Base-by-base conservation (phyloP, 2,797 vertebrate species). In the Taenioides sp. region DNA sequence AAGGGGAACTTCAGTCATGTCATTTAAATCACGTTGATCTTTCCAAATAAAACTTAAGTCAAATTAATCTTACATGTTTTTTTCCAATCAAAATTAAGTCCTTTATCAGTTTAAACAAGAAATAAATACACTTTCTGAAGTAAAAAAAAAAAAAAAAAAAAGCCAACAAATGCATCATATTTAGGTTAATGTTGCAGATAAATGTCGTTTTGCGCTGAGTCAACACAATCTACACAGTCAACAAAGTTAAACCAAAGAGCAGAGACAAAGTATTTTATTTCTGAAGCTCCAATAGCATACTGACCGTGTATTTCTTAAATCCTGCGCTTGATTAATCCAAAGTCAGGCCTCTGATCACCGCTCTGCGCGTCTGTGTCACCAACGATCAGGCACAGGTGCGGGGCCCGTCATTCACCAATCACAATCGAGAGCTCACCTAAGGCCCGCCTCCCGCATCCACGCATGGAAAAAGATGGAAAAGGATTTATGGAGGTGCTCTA, bases 371-470 rank as follows among this genome's bases (percentile, higher is more conserved):
- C 65, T 65, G 64, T 18, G 14, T 66, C 43, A 31, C 65, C 17
- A 11, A 40, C 66, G 25, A 66, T 58, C 52, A 58, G 12, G 2
- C 52, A 11, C 66, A 68, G 66, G 66, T 68, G 66, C n/a, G 34
- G n/a, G 12, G 54, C 27, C 28, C n/a, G 0, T 18, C 54, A 20
- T 68, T 22, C 52, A 68, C 66, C 66, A 68, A 68, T 68, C 66
- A 68, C 47, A 27, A 18, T 11, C 54, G 4, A 68, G 52, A 57
- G 52, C 54, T 25, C 66, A 11, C 14, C 1, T 23, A 68, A 14
- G 31, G 2, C 66, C 31, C 66, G 66, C 66, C 66, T 20, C 49
- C 52, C 52, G 0, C 6, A 23, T 2, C 3, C 34, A 55, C 14
- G 4, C 37, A 20, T 11, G 55, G 0, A 27, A 17, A 59, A 7